phyloP scores from a whole-genome alignment of 2,797 vertebrate genomes.

The Falco cherrug region DNA sequence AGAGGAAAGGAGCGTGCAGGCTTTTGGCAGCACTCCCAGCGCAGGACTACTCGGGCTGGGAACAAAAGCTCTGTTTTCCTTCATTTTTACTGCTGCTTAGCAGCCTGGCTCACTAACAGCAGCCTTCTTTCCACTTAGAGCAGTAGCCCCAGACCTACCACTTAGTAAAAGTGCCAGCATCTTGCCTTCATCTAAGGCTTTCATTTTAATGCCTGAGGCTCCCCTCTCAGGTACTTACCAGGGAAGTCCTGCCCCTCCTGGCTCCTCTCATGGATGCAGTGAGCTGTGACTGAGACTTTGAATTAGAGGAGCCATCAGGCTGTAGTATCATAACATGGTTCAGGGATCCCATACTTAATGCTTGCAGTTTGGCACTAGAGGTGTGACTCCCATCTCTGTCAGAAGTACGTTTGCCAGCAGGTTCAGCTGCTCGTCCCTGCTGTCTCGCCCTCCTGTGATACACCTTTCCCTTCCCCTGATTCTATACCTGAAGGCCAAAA shows the following conservation, averaged over 20 bases:
- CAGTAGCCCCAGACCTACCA: constrained; percentile 1
- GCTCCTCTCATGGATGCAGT: not conserved
- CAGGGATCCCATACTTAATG: not conserved
- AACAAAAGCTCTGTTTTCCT: constrained; percentile 40
- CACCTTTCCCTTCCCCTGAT: not conserved
- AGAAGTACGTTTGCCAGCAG: not conserved
- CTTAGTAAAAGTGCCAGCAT: not conserved
- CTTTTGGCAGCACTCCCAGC: constrained; percentile 16
- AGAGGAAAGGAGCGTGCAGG: not conserved
- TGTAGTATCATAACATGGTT: not conserved
- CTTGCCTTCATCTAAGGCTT: not conserved
- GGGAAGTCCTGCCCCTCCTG: not conserved
- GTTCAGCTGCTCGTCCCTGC: not conserved
- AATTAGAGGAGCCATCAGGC: not conserved
- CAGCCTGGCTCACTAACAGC: not conserved
- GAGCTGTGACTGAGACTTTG: not conserved
- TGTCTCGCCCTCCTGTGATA: not conserved
- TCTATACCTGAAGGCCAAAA: not conserved
- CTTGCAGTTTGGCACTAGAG: not conserved
- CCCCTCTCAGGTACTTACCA: not conserved
- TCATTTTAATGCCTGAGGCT: not conserved
- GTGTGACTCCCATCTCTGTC: not conserved
- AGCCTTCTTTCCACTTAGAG: not conserved
- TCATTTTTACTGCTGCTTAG: constrained; percentile 30
- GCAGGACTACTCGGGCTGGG: not conserved